These are phyloP conservation scores for Sinonovacula constricta DNA, from an alignment of 1,140 invertebrate species.

Conservation along the genomic window DNA sequence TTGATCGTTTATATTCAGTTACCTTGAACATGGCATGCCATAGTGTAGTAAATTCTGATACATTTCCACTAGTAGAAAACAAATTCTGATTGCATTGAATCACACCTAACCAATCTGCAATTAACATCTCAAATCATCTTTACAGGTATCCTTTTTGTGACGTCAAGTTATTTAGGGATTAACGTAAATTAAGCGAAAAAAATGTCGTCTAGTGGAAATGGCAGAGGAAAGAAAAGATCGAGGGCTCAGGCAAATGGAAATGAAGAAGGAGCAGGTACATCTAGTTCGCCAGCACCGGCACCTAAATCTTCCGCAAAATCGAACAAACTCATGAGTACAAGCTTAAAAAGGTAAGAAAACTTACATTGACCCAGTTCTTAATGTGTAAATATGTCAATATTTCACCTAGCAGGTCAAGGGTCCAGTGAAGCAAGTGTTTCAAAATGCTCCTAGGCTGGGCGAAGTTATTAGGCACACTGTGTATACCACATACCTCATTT, in stretches of 20 bases:
- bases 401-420: neutral
- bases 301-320: slow-evolving; percentile 34
- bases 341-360: slow-evolving; percentile 28
- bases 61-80: slow-evolving; percentile 1
- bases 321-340: slow-evolving; percentile 48
- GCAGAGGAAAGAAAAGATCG: slow-evolving; percentile 46
- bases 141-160: neutral
- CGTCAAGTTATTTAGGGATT: neutral
- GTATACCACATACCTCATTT: slow-evolving; percentile 47
- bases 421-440: neutral
- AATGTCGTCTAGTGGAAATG: slow-evolving; percentile 38
- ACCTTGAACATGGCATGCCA: neutral
- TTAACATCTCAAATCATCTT: neutral
- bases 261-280: slow-evolving; percentile 29
- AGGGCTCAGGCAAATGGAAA: slow-evolving; percentile 42
- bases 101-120: neutral
- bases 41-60: neutral
- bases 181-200: neutral
- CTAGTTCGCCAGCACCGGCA: neutral
- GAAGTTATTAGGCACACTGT: neutral
- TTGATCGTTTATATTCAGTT: neutral
- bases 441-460: neutral
- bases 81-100: neutral
- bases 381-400: neutral
- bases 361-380: neutral